Evolutionary conservation across 2,113 vertebrate genomes (phyloP), one percentile per base, ranked within the genome.

Genomic region (Hemiprocne comata): DNA sequence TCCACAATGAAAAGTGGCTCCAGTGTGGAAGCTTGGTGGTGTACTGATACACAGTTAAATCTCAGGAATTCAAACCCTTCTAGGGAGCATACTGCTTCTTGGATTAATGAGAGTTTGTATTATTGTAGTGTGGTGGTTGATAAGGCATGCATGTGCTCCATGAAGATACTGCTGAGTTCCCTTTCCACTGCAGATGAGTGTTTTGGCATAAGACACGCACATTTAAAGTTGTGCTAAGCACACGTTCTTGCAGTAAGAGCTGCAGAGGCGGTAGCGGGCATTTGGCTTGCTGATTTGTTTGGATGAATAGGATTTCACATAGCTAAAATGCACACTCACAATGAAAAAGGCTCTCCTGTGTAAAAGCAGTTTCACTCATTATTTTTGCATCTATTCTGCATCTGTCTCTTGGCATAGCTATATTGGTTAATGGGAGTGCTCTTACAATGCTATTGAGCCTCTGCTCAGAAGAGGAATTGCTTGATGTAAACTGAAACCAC

Each of bases 261-360:
- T 90, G 86, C 79, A 95, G 92, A 95, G 90, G 94, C 60, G 29
- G 95, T 94, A 94, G 75, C 88, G 92, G 85, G 75, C 91, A 90
- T 92, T 95, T 90, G 88, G 92, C 92, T 94, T 94, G 76, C 92
- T 77, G 64, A 80, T 92, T 93, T 96, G 72, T 94, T 97, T 92
- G 72, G 64, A 86, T 94, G 94, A 94, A 84, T 93, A 77, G 64
- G 55, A 66, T 96, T 96, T 94, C 5, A 34, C 33, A 23, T 66
- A 77, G 90, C 84, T 90, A 91, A 94, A 89, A 87, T 64, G 92
- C 73, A 86, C 78, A 58, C 79, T 94, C 64, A 74, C 55, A 80
- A 67, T 71, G 53, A 36, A 84, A 93, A 74, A 74, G 34, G 69
- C 48, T 92, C 31, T 88, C 90, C 71, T 86, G 23, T 85, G 69